phyloP scores from a whole-genome alignment of 2,888 invertebrate genomes.

The Mythimna ferrago region DNA sequence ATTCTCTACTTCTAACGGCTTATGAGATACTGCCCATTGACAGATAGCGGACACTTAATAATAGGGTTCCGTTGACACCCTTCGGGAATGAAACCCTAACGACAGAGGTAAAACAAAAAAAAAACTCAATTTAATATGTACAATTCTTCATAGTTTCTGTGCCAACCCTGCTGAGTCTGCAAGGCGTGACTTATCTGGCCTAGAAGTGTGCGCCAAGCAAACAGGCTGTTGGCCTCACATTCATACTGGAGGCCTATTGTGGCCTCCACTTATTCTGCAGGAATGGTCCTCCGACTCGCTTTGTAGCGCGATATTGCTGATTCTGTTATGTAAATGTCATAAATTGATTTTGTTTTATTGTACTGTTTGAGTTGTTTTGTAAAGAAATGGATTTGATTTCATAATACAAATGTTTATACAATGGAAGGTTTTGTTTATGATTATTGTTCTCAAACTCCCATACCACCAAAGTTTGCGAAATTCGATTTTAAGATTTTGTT shows the following conservation, averaged over 20 bases:
- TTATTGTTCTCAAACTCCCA: too few species aligned
- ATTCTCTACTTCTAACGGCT: too few species aligned
- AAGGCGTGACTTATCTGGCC: slow-evolving; percentile 64
- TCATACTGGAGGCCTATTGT: slow-evolving; percentile 47
- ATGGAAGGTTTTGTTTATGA: not conserved
- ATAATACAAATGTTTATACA: not conserved
- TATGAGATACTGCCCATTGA: too few species aligned
- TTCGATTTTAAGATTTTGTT: too few species aligned
- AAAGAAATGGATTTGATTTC: not conserved
- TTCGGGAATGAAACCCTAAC: too few species aligned
- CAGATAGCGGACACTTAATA: too few species aligned
- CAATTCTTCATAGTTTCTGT: not conserved
- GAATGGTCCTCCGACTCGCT: slow-evolving; percentile 25
- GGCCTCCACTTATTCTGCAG: slow-evolving; percentile 47
- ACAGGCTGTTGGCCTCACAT: slow-evolving; percentile 59
- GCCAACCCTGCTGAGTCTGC: slow-evolving; percentile 46
- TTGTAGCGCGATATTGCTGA: slow-evolving; percentile 7
- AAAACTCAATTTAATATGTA: too few species aligned
- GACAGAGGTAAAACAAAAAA: too few species aligned
- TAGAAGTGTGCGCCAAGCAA: slow-evolving; percentile 53
- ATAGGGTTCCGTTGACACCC: too few species aligned
- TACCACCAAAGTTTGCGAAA: too few species aligned
- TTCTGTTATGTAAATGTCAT: slow-evolving; percentile 27
- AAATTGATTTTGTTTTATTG: not conserved
- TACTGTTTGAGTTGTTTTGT: not conserved